These are phyloP conservation scores for Micoletzkya japonica DNA, from an alignment of 2,888 invertebrate species.

Conservation along the genomic window DNA sequence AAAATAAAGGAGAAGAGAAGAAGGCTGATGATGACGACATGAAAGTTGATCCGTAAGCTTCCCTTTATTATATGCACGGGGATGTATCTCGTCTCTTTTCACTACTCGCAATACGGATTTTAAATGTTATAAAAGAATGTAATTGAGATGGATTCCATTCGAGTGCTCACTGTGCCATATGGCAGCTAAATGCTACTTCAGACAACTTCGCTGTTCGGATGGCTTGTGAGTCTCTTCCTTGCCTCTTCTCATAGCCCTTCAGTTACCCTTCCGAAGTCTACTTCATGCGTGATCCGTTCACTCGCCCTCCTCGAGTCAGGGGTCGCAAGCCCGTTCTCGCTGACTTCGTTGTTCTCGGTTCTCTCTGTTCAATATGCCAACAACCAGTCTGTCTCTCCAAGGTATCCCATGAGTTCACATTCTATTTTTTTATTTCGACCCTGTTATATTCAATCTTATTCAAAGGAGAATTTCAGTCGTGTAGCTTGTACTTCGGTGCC, in stretches of 20 bases:
- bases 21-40: constrained; percentile 14
- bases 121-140: neutral
- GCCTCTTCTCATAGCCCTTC: constrained; percentile 7
- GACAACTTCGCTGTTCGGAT: constrained; percentile 40
- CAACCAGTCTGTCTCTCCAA: constrained; percentile 43
- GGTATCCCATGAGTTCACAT: constrained; percentile 16
- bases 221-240: constrained; percentile 37
- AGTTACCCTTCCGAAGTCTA: constrained; percentile 46
- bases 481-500: constrained; percentile 43
- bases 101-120: neutral
- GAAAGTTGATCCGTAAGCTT: constrained; percentile 17
- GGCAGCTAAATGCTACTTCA: constrained; percentile 39
- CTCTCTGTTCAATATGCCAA: constrained; percentile 41
- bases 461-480: constrained; percentile 30
- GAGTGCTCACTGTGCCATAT: constrained; percentile 42
- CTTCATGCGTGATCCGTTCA: constrained; percentile 50
- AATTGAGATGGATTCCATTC: constrained; percentile 32
- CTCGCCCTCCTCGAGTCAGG: constrained; percentile 37
- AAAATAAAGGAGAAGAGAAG: no score
- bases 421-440: neutral
- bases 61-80: neutral
- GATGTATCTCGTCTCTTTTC: neutral
- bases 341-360: constrained; percentile 46
- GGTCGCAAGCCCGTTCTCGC: constrained; percentile 39
- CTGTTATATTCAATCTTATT: neutral